A percentile compares a stretch with the other conserved stretches of the same genome.
These are phyloP conservation scores for Saccopteryx bilineata DNA, from an alignment of 2,113 vertebrate species.

Conservation along the genomic window DNA sequence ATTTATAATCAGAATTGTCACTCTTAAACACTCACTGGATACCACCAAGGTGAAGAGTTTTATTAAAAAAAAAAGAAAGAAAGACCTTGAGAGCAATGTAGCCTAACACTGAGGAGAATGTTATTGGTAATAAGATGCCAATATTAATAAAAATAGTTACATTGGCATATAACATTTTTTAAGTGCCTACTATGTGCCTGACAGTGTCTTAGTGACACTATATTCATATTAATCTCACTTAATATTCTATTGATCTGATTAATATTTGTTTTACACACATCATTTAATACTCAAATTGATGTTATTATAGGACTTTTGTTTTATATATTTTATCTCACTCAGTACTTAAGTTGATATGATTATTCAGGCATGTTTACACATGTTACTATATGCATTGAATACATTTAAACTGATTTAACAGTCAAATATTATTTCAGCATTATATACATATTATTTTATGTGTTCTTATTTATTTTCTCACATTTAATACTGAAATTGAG, in stretches of 20 bases:
- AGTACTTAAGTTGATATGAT: neutral
- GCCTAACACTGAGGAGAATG: neutral
- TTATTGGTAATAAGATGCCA: too few species aligned
- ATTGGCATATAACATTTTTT: neutral
- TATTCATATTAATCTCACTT: neutral
- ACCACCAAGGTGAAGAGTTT: neutral
- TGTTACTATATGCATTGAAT: neutral
- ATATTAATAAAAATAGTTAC: neutral
- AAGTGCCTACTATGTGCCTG: neutral
- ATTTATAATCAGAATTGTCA: neutral
- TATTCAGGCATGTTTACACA: slow-evolving; percentile 8
- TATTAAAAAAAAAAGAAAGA: neutral
- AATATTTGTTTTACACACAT: neutral
- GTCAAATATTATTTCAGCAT: slow-evolving; percentile 19
- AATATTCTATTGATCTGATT: neutral
- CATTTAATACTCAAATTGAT: slow-evolving; percentile 20
- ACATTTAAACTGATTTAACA: neutral
- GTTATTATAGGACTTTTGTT: neutral
- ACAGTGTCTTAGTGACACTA: neutral
- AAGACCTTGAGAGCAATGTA: neutral
- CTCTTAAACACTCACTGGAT: neutral
- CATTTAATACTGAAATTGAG: neutral
- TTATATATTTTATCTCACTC: neutral
- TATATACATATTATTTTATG: neutral
- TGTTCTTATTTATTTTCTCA: neutral